A percentile compares a stretch with the other conserved stretches of the same genome.
phyloP scores from a whole-genome alignment of 2,888 invertebrate species.

The Trichopria drosophilae region DNA sequence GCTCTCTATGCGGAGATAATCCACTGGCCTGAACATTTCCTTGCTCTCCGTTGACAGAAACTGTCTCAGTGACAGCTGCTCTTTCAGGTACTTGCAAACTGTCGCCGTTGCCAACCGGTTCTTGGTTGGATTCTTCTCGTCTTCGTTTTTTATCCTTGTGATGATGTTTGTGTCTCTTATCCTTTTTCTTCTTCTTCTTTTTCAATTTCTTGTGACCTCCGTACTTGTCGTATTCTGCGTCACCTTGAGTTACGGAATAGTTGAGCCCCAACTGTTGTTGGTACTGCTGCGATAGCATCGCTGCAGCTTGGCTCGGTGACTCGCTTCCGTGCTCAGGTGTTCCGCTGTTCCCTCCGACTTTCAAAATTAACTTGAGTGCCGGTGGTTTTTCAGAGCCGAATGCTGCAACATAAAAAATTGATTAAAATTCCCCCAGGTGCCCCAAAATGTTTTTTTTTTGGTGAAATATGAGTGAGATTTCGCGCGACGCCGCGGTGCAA shows the following conservation, averaged over 20 bases:
- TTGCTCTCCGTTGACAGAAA: constrained; percentile 33
- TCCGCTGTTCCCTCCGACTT: constrained; percentile 70
- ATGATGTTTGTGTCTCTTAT: constrained; percentile 74
- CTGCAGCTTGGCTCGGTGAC: constrained; percentile 45
- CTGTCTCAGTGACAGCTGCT: constrained; percentile 35
- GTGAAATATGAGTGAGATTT: too few species aligned
- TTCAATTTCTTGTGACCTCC: constrained; percentile 70
- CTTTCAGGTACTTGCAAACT: constrained; percentile 19
- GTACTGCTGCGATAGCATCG: constrained; percentile 54
- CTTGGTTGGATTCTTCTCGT: constrained; percentile 66
- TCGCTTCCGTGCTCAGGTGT: constrained; percentile 65
- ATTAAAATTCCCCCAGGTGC: too few species aligned
- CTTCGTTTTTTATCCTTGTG: constrained; percentile 70
- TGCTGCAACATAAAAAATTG: constrained; percentile 29
- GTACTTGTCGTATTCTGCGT: constrained; percentile 53
- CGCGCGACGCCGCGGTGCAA: too few species aligned
- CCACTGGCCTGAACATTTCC: constrained; percentile 39
- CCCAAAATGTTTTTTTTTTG: too few species aligned
- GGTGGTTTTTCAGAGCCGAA: constrained; percentile 60
- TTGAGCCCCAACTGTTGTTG: constrained; percentile 56
- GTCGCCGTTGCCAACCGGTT: constrained; percentile 64
- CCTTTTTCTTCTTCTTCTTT: constrained; percentile 80
- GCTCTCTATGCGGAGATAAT: constrained; percentile 71
- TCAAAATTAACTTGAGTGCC: constrained; percentile 72
- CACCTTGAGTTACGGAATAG: constrained; percentile 52